Base-by-base conservation (phyloP, 2,113 vertebrate species). In the Lepidothrix coronata region DNA sequence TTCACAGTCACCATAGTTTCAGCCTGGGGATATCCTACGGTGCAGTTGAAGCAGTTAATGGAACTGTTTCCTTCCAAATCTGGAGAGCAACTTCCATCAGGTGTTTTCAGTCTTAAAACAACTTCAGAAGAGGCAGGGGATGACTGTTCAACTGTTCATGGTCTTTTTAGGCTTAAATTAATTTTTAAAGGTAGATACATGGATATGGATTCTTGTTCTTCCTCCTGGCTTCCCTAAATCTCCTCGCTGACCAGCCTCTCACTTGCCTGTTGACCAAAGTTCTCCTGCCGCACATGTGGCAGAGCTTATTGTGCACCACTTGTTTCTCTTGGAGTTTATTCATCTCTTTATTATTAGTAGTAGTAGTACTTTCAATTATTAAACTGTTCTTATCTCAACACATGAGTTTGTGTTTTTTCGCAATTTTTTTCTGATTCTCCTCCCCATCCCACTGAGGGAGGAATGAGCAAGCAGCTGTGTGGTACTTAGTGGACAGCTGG, bases 1-100 rank as follows among this genome's bases (percentile, higher is more conserved):
- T 72, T 85, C 43, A 28, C 4, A 33, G 24, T 23, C 15, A 25
- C 55, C 17, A 8, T 49, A 24, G 35, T 33, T 77, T 52, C 59
- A 52, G 52, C 20, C 7, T 46, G 33, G 52, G 66, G 8, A 37
- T 63, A 15, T 48, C 27, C 12, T 30, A 9, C 0, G 0, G 31
- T 39, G 51, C 41, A 43, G 17, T 5, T 76, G 44, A 88, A 68
- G 35, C 61, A 59, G 6, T 65, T 71, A 7, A 55, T 70, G 77
- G 17, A 55, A 10, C 17, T 52, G 8, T 57, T 78, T 30, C 41
- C 17, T 85, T 88, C 51, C 11, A 8, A 28, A 66, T 22, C n/a
- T 74, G 57, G 43, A 85, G 46, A 77, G 43, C 11, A 24, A 35
- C 33, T 73, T 78, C 43, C 22, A 86, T 12, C 0, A 31, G 18